Evolutionary conservation across 1,140 invertebrate species (phyloP).

Genomic region (Drosophila jambulina): DNA sequence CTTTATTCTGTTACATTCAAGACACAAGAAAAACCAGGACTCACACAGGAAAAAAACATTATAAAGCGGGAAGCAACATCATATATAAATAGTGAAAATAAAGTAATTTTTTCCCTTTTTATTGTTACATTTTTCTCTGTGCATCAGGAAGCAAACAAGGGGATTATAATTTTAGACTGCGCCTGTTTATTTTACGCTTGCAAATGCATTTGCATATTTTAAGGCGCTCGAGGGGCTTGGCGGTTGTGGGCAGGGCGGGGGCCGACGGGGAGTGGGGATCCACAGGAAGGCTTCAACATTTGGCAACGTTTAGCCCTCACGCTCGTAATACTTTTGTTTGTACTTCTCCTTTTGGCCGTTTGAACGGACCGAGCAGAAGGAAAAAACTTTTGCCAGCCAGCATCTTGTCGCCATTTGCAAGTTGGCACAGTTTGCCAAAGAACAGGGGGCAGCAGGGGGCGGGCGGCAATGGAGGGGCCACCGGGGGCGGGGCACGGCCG

Average conservation of each 20-base stretch:
- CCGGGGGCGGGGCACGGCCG: neutral
- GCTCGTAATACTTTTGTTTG: conserved; percentile 73
- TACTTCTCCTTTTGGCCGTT: conserved; percentile 48
- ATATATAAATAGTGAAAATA: neutral
- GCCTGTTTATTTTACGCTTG: conserved; percentile 69
- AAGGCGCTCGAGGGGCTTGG: conserved; percentile 42
- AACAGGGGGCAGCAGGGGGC: conserved; percentile 3
- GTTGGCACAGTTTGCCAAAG: conserved; percentile 63
- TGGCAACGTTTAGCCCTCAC: conserved; percentile 73
- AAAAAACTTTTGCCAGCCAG: conserved; percentile 75
- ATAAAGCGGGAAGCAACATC: neutral
- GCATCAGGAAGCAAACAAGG: conserved; percentile 10
- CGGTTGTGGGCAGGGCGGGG: neutral
- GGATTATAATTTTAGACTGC: conserved; percentile 57
- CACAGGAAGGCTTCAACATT: conserved; percentile 50
- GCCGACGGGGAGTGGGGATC: neutral
- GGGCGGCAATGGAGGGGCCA: neutral
- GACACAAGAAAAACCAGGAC: neutral
- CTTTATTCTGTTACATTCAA: neutral
- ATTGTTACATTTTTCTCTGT: neutral
- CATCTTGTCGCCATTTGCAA: conserved; percentile 81
- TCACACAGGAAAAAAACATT: neutral
- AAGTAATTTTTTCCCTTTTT: neutral
- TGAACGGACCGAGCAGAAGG: conserved; percentile 49
- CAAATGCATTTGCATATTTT: conserved; percentile 79